Evolutionary conservation across 2,797 vertebrate genomes (phyloP).

Genomic region (Leptoclinus maculatus): DNA sequence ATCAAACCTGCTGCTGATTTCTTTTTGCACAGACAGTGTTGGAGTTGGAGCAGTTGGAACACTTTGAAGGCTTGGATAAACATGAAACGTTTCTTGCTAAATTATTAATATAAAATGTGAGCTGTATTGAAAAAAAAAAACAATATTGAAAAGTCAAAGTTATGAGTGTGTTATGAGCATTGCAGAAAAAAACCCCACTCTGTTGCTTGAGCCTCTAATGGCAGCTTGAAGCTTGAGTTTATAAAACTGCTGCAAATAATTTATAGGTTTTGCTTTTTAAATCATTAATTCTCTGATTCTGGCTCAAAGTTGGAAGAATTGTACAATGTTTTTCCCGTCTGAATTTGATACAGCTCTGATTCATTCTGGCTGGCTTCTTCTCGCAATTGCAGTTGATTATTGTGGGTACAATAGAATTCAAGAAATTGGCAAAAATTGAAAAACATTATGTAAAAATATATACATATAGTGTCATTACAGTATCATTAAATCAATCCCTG

Average conservation of each 20-base stretch:
- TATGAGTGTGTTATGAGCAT: background rate
- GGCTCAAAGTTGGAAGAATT: constrained; percentile 21
- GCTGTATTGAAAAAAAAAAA: background rate
- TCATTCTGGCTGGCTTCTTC: background rate
- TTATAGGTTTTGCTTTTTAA: constrained; percentile 35
- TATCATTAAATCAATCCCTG: background rate
- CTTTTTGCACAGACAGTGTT: background rate
- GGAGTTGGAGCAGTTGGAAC: background rate
- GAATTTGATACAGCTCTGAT: background rate
- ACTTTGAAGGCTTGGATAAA: background rate
- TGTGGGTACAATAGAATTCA: background rate
- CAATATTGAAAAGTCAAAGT: background rate
- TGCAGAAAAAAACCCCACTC: background rate
- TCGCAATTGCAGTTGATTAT: background rate
- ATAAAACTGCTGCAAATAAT: constrained; percentile 22
- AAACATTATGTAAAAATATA: too few species aligned
- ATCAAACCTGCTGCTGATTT: background rate
- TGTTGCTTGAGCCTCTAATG: background rate
- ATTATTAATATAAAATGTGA: background rate
- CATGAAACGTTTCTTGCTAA: background rate
- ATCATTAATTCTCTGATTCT: constrained; percentile 29
- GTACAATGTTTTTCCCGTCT: background rate
- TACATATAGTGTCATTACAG: background rate
- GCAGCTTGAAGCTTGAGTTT: background rate
- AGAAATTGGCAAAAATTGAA: background rate